Conservation (phyloP, 2,113 vertebrate genomes). For the Oreotragus oreotragus region DNA sequence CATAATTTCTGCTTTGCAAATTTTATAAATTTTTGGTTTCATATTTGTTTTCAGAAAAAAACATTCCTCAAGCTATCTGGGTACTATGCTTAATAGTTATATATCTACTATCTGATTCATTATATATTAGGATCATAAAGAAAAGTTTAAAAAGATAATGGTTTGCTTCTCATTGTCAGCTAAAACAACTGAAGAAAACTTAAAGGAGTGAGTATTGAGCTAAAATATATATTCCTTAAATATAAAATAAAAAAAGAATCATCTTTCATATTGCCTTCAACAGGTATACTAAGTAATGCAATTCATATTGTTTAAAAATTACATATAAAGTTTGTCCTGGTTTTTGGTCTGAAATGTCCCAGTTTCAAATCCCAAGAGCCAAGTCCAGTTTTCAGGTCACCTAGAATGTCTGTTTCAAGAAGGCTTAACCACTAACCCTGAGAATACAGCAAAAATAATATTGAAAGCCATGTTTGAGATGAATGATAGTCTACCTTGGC, state of each 20-base stretch:
- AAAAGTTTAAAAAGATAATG: neutral
- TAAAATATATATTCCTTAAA: conserved; percentile 40
- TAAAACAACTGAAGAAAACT: conserved; percentile 11
- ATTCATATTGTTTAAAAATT: conserved; percentile 51
- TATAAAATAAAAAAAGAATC: conserved; percentile 14
- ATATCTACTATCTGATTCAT: conserved; percentile 12
- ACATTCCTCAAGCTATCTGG: neutral
- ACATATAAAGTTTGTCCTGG: conserved; percentile 49
- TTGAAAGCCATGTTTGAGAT: conserved; percentile 39
- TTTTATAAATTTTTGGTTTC: neutral
- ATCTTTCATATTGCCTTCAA: conserved; percentile 13
- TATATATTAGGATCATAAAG: neutral
- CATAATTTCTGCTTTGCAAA: neutral
- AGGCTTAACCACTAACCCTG: conserved; percentile 33
- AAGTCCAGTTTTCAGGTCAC: conserved; percentile 63
- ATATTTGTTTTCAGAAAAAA: conserved; percentile 22
- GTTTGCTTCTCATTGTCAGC: neutral
- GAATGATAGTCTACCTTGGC: neutral
- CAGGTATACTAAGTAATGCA: conserved; percentile 11
- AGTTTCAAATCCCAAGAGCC: conserved; percentile 58
- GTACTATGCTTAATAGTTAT: neutral
- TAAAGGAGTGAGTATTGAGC: neutral
- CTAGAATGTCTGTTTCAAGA: conserved; percentile 56
- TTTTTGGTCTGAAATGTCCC: conserved; percentile 59
- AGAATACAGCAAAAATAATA: conserved; percentile 23